Base-by-base conservation (phyloP, 1,140 invertebrate species). In the Drosophila equinoxialis region DNA sequence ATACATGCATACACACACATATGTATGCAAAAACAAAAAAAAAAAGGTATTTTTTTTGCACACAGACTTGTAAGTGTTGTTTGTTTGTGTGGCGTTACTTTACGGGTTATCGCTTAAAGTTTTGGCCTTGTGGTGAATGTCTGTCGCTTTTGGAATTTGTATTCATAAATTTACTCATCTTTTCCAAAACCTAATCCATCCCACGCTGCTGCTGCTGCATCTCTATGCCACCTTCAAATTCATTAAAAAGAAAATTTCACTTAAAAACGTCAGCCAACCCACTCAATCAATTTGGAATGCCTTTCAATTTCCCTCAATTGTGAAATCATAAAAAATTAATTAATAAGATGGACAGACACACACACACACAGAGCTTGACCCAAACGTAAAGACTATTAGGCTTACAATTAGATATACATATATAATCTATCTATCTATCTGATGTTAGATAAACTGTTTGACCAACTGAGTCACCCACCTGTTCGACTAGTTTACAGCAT, bases 251-350 rank as follows among this genome's bases (percentile, higher is more conserved):
- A 17, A 39, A 59, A 59, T 59, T 59, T 59, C 57, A 37, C 57
- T 58, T 11, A 57, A 3, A 35, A 39, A 1, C 13, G 7, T n/a
- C 48, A 48, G 37, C 37, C 17, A 20, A 54, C 62, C 45, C 26
- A 64, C 20, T 48, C 62, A 78, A 76, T 68, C 74, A 58, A 68
- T 81, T 85, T 65, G 23, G 68, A 73, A 60, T 59, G 33, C 75
- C 45, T 51, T 71, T 68, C 58, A 70, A 78, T 87, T 86, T 86
- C 69, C 79, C 79, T 54, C 65, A 67, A 86, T 86, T 86, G 82
- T 77, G 82, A 86, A 86, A 86, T 86, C 59, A 33, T 48, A 67
- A 68, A 60, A 66, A 70, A 64, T 51, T 51, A 51, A 51, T 51
- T 51, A 51, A 51, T 51, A n/a, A 51, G 17, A 51, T 51, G 20